Conservation (phyloP, 2,888 invertebrate species). For the Idaea aversata region DNA sequence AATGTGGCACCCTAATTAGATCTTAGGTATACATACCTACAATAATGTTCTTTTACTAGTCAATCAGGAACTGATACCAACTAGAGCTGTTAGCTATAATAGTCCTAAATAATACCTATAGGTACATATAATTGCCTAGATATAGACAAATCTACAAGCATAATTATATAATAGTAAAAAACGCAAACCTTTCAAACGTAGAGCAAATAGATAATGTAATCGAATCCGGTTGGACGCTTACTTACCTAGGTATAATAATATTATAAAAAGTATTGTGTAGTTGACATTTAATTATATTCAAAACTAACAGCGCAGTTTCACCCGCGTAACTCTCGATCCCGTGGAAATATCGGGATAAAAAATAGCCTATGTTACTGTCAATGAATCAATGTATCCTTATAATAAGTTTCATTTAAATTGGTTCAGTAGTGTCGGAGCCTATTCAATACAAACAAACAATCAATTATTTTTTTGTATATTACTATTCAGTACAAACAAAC, state of each 20-base stretch:
- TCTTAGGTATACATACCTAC: not conserved
- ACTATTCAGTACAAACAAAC: no score
- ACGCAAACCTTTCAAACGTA: not conserved
- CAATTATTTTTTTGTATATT: no score
- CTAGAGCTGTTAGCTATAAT: no score
- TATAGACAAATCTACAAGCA: not conserved
- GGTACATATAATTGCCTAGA: not conserved
- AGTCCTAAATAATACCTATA: no score
- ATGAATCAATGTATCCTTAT: no score
- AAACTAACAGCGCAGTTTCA: not conserved
- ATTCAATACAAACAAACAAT: no score
- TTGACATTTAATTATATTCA: not conserved
- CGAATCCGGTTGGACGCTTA: slow-evolving; percentile 1
- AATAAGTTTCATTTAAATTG: no score
- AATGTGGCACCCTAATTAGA: not conserved
- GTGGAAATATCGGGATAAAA: no score
- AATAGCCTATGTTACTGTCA: no score
- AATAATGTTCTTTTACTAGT: not conserved
- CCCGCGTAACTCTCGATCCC: not conserved
- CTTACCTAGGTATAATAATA: not conserved
- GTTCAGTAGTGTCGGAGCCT: no score
- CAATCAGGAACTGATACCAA: not conserved
- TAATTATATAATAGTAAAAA: not conserved
- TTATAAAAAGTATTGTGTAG: not conserved
- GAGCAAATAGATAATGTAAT: not conserved